These are phyloP conservation scores for Lacerta bilineata DNA, from an alignment of 2,797 vertebrate species.

Conservation along the genomic window DNA sequence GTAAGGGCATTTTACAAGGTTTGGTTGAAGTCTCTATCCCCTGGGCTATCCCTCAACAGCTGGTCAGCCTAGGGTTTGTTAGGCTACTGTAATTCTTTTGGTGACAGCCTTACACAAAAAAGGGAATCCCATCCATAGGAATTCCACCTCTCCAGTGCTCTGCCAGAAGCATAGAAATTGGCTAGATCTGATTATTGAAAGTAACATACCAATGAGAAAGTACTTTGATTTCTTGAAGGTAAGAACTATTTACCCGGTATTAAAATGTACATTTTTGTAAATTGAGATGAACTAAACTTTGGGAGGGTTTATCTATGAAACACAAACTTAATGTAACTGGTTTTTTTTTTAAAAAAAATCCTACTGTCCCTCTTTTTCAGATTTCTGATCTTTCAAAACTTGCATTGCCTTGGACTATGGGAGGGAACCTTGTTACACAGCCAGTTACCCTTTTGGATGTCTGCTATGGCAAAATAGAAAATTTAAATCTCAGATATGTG, in stretches of 20 bases:
- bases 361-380: conserved; percentile 60
- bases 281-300: not conserved
- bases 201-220: not conserved
- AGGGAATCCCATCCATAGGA: no score
- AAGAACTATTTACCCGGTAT: not conserved
- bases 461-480: conserved; percentile 73
- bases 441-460: conserved; percentile 70
- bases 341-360: conserved; percentile 18
- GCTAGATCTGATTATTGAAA: not conserved
- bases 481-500: conserved; percentile 73
- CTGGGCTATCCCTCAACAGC: no score
- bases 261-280: not conserved
- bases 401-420: conserved; percentile 65
- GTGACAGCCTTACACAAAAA: no score
- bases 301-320: not conserved
- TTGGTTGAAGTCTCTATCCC: no score
- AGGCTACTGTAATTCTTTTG: no score
- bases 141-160: no score
- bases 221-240: not conserved
- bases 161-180: not conserved
- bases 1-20: no score
- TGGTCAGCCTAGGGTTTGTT: no score
- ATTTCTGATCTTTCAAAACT: conserved; percentile 65
- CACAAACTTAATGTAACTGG: not conserved
- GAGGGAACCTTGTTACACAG: conserved; percentile 66